Percentiles rank a stretch among this genome's conserved stretches.
Evolutionary conservation across 2,113 vertebrate genomes (phyloP).

Genomic region (Apodemus sylvaticus): DNA sequence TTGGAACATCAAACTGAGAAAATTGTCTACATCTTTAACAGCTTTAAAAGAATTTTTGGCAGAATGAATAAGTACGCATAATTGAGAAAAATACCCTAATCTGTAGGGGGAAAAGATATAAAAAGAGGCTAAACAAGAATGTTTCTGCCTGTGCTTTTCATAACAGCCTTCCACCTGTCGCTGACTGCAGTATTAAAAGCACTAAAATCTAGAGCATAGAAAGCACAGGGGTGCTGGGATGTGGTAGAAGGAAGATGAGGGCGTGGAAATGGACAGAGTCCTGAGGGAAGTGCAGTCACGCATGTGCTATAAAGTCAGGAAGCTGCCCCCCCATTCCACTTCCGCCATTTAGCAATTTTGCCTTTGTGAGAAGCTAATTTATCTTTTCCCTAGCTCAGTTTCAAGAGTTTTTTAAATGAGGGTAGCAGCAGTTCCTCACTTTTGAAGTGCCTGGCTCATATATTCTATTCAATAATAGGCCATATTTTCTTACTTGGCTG

Average conservation of each 20-base stretch:
- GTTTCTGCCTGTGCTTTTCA: conserved; percentile 40
- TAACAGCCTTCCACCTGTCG: conserved; percentile 11
- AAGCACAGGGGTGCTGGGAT: not conserved
- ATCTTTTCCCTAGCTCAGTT: not conserved
- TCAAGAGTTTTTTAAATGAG: not conserved
- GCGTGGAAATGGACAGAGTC: not conserved
- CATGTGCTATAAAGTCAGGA: not conserved
- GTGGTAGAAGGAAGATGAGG: not conserved
- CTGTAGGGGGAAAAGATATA: conserved; percentile 43
- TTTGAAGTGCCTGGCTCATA: not conserved
- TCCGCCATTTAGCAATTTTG: not conserved
- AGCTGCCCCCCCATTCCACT: not conserved
- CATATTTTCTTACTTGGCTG: not conserved
- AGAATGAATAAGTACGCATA: conserved; percentile 70
- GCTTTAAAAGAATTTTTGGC: conserved; percentile 71
- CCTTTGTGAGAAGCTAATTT: not conserved
- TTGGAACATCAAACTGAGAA: conserved; percentile 76
- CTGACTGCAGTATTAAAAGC: not conserved
- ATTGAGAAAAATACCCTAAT: conserved; percentile 74
- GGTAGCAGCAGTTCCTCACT: not conserved
- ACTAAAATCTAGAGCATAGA: not conserved
- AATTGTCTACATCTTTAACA: conserved; percentile 75
- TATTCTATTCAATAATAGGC: not conserved
- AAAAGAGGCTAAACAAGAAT: conserved; percentile 63
- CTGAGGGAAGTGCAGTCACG: not conserved